phyloP scores from a whole-genome alignment of 2,113 vertebrate genomes.

The Oceanodroma tethys region DNA sequence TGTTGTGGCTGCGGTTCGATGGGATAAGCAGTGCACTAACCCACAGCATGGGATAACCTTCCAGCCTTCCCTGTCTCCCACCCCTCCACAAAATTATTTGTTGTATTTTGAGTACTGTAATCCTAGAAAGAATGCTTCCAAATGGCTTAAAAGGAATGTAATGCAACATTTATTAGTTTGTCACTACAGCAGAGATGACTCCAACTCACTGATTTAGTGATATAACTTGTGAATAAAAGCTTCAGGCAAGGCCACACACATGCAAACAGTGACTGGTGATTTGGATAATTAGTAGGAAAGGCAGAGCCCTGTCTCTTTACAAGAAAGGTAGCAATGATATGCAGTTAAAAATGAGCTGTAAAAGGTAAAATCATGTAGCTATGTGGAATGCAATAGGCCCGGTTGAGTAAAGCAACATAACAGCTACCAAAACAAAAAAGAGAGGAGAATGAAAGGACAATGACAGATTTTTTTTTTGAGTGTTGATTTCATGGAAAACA shows the following conservation, averaged over 20 bases:
- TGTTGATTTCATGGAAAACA: neutral
- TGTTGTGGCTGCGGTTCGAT: neutral
- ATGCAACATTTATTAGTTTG: conserved; percentile 68
- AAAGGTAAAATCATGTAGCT: conserved; percentile 30
- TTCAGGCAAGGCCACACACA: conserved; percentile 72
- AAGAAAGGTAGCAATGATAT: conserved; percentile 70
- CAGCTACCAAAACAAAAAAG: neutral
- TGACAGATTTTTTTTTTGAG: neutral
- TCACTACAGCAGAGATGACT: conserved; percentile 38
- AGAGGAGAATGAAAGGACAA: neutral
- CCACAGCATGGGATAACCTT: neutral
- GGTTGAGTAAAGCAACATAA: conserved; percentile 14
- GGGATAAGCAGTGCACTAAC: neutral
- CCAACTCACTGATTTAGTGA: conserved; percentile 72
- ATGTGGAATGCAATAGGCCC: neutral
- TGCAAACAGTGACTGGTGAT: conserved; percentile 61
- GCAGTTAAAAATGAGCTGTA: conserved; percentile 72
- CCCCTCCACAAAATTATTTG: neutral
- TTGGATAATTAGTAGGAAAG: conserved; percentile 77
- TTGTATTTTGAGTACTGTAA: conserved; percentile 24
- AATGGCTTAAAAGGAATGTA: conserved; percentile 58
- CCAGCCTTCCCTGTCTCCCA: neutral
- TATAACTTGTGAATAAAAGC: conserved; percentile 70
- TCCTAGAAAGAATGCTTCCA: conserved; percentile 52
- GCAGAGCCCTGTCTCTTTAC: conserved; percentile 72